Percentiles rank a stretch among this genome's conserved stretches.
These are phyloP conservation scores for Druceiella hillmani DNA, from an alignment of 2,888 invertebrate species.

Conservation along the genomic window DNA sequence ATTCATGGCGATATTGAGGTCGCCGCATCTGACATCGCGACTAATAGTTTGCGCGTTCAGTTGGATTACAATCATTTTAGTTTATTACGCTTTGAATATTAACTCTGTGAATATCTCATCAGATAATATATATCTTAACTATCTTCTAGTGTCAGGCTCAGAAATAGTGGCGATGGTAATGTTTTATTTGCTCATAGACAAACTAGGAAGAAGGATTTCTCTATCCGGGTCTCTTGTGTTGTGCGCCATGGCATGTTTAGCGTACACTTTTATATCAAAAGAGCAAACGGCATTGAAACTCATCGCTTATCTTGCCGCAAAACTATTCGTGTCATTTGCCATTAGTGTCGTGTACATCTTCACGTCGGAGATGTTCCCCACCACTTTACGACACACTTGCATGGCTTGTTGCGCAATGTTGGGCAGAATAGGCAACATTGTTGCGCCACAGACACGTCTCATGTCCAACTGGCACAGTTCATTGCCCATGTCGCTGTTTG, in stretches of 20 bases:
- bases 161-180: constrained; percentile 57
- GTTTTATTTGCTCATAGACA: constrained; percentile 49
- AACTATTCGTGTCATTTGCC: constrained; percentile 48
- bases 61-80: constrained; percentile 60
- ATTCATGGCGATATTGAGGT: background rate
- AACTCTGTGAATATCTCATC: constrained; percentile 54
- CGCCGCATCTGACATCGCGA: background rate
- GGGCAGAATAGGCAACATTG: constrained; percentile 54
- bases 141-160: constrained; percentile 25
- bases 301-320: constrained; percentile 42
- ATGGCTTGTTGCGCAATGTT: constrained; percentile 54
- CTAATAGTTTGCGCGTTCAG: constrained; percentile 51
- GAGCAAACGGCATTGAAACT: constrained; percentile 14
- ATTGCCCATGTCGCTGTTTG: constrained; percentile 39
- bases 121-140: constrained; percentile 58
- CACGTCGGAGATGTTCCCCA: constrained; percentile 56
- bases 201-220: constrained; percentile 46
- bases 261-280: constrained; percentile 39
- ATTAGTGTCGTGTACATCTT: constrained; percentile 50
- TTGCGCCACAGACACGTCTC: constrained; percentile 53
- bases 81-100: constrained; percentile 62
- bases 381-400: constrained; percentile 50
- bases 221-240: constrained; percentile 41
- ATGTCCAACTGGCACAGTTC: constrained; percentile 33
- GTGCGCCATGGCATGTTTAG: no score